Conservation (phyloP, 2,888 invertebrate genomes). For the Volucella inanis region DNA sequence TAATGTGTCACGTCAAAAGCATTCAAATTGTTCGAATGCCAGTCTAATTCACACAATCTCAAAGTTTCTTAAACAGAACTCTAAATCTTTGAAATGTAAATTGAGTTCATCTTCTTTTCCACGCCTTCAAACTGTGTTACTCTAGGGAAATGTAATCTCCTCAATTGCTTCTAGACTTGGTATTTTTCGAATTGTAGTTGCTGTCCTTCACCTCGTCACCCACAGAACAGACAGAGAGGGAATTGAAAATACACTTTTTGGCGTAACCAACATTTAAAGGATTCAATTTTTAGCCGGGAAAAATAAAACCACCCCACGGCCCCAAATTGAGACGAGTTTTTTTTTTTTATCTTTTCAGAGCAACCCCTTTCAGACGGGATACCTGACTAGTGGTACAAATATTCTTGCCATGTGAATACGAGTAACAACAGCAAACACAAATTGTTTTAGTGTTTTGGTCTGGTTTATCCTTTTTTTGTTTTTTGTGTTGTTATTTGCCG, state of each 20-base stretch:
- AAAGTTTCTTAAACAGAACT: too few species aligned
- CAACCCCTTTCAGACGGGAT: background rate
- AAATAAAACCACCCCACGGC: background rate
- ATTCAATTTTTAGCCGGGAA: constrained; percentile 9
- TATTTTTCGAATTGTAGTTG: background rate
- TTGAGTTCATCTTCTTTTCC: too few species aligned
- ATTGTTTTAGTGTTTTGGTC: constrained; percentile 54
- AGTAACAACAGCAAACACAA: constrained; percentile 50
- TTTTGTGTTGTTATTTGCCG: background rate
- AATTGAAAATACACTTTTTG: background rate
- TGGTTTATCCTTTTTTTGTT: constrained; percentile 28
- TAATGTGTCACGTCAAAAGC: too few species aligned
- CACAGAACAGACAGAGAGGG: background rate
- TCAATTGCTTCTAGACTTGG: too few species aligned
- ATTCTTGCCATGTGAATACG: constrained; percentile 32
- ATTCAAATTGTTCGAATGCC: too few species aligned
- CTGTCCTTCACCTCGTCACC: background rate
- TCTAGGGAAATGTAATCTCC: too few species aligned
- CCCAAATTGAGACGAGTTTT: background rate
- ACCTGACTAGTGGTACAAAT: background rate
- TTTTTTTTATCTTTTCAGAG: constrained; percentile 8
- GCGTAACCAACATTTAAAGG: constrained; percentile 28
- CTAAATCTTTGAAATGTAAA: too few species aligned
- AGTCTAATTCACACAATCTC: too few species aligned
- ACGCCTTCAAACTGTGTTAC: too few species aligned